phyloP scores from a whole-genome alignment of 2,797 vertebrate genomes.

The Pyrocephalus nanus region DNA sequence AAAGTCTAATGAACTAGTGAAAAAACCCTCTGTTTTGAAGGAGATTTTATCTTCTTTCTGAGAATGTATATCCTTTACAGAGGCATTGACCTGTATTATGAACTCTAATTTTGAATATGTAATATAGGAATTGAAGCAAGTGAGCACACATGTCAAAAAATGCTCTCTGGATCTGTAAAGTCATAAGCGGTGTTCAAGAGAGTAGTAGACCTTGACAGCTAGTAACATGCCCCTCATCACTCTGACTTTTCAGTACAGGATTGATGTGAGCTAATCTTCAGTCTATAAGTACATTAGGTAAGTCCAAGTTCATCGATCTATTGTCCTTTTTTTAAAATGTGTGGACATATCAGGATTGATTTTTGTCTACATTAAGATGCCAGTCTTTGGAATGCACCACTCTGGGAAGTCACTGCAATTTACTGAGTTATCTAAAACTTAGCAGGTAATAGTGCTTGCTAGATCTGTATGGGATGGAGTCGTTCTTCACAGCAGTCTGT shows the following conservation, averaged over 20 bases:
- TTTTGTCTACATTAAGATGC: background rate
- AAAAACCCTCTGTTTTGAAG: background rate
- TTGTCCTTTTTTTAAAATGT: background rate
- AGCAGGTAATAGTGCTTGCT: background rate
- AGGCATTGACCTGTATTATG: background rate
- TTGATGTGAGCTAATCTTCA: background rate
- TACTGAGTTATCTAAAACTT: background rate
- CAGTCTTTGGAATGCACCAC: background rate
- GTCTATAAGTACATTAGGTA: background rate
- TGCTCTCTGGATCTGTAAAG: background rate
- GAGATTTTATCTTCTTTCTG: background rate
- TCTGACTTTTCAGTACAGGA: background rate
- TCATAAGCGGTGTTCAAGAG: background rate
- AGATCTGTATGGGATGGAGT: background rate
- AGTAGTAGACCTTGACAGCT: background rate
- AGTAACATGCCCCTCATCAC: background rate
- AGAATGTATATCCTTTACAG: background rate
- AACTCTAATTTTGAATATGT: background rate
- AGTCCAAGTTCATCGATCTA: rapidly evolving
- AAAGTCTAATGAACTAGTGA: background rate
- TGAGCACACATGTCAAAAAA: background rate
- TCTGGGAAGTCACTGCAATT: background rate
- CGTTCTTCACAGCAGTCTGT: background rate
- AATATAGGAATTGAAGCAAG: background rate
- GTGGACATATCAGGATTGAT: background rate